Conservation (phyloP, 2,113 vertebrate genomes). For the Catharus bicknelli region DNA sequence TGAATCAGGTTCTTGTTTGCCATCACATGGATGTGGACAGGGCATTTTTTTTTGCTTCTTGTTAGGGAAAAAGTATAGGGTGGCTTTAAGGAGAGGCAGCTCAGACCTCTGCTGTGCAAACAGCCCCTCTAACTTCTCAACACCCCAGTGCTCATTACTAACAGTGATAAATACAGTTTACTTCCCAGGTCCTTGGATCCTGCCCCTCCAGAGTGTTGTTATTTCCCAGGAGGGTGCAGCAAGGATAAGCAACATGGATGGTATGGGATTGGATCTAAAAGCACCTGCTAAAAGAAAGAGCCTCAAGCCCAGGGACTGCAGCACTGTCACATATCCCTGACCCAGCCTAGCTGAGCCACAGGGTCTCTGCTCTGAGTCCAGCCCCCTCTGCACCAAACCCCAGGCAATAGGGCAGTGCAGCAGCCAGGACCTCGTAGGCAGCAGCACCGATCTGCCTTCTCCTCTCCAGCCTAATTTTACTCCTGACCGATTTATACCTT, state of each 20-base stretch:
- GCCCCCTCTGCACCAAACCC: background rate
- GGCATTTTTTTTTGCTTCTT: background rate
- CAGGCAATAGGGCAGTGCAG: rapidly evolving
- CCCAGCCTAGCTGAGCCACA: rapidly evolving
- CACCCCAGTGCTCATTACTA: background rate
- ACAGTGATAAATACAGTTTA: background rate
- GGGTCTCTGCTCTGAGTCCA: rapidly evolving
- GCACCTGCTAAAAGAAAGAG: background rate
- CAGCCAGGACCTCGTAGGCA: background rate
- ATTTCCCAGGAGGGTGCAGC: background rate
- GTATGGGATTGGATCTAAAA: background rate
- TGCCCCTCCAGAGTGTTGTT: background rate
- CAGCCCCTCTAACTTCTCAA: background rate
- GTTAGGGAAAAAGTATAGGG: background rate
- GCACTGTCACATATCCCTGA: background rate
- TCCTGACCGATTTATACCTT: background rate
- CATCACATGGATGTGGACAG: background rate
- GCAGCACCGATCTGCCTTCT: background rate
- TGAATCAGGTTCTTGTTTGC: constrained; percentile 30
- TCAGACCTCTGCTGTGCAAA: background rate
- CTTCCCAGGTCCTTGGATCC: background rate
- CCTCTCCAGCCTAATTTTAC: constrained; percentile 38
- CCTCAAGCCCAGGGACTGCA: background rate
- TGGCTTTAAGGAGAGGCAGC: background rate
- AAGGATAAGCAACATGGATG: background rate